A percentile compares a stretch with the other conserved stretches of the same genome.
phyloP scores from a whole-genome alignment of 2,888 invertebrate species.

The Stegana nigrithorax region DNA sequence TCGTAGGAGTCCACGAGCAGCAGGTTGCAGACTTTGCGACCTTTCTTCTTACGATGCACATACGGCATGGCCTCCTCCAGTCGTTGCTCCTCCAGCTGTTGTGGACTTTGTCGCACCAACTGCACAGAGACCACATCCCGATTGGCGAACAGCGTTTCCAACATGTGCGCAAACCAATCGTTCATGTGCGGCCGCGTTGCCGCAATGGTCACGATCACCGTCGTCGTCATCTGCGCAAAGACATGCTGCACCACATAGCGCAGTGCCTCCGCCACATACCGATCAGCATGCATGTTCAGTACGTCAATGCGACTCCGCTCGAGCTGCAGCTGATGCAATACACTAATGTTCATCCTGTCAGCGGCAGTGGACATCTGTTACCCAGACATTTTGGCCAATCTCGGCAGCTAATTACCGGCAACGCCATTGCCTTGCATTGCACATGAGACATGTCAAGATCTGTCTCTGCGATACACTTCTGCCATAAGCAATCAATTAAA shows the following conservation, averaged over 20 bases:
- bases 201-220: slow-evolving; percentile 37
- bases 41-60: too few species aligned
- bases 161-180: slow-evolving; percentile 43
- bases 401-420: too few species aligned
- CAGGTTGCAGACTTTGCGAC: slow-evolving; percentile 43
- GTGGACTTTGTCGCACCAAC: not conserved
- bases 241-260: slow-evolving; percentile 38
- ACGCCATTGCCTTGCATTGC: too few species aligned
- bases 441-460: too few species aligned
- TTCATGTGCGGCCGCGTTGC: not conserved
- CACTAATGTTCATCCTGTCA: slow-evolving; percentile 3
- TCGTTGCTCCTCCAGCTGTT: too few species aligned
- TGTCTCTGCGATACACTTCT: too few species aligned
- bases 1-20: slow-evolving; percentile 56
- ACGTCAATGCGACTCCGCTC: slow-evolving; percentile 33
- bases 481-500: too few species aligned
- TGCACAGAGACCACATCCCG: slow-evolving; percentile 47
- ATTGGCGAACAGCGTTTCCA: slow-evolving; percentile 42
- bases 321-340: slow-evolving; percentile 33
- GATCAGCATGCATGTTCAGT: slow-evolving; percentile 39
- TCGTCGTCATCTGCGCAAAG: slow-evolving; percentile 39
- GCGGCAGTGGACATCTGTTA: too few species aligned
- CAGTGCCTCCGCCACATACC: slow-evolving; percentile 35
- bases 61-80: too few species aligned
- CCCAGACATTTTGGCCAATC: too few species aligned